Percentiles rank a stretch among this genome's conserved stretches.
Evolutionary conservation across 2,797 vertebrate species (phyloP).

Genomic region (Acanthis flammea): DNA sequence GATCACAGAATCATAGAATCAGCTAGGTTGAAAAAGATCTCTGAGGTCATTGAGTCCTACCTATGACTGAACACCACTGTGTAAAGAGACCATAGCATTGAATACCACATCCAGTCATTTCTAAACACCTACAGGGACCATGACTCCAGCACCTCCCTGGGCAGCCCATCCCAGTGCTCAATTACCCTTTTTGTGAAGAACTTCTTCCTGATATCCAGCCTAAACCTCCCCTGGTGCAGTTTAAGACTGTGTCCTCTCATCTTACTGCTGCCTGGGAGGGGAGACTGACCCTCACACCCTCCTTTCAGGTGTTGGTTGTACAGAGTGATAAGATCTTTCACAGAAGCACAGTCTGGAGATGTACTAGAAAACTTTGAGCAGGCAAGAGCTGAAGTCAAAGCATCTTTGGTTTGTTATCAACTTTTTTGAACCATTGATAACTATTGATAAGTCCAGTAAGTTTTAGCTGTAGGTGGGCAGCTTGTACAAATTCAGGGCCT

Average conservation of each 20-base stretch:
- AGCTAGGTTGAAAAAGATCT: not conserved
- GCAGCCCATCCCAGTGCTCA: not conserved
- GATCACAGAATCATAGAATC: not conserved
- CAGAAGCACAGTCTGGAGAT: not conserved
- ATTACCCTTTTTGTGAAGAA: not conserved
- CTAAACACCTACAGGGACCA: not conserved
- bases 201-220: not conserved
- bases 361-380: not conserved
- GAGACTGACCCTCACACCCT: not conserved
- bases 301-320: not conserved
- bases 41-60: fast-evolving
- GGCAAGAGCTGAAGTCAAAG: not conserved
- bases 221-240: not conserved
- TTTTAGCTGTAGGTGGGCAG: not conserved
- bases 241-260: not conserved
- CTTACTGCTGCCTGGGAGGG: not conserved
- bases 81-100: too few relatives aligned
- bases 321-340: not conserved
- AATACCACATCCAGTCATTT: not conserved
- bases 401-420: not conserved
- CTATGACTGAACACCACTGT: not conserved
- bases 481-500: not conserved
- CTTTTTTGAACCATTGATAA: not conserved
- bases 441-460: not conserved
- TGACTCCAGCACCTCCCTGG: not conserved